These are phyloP conservation scores for Lichenostomus cassidix DNA, from an alignment of 2,113 vertebrate genomes.

Conservation along the genomic window DNA sequence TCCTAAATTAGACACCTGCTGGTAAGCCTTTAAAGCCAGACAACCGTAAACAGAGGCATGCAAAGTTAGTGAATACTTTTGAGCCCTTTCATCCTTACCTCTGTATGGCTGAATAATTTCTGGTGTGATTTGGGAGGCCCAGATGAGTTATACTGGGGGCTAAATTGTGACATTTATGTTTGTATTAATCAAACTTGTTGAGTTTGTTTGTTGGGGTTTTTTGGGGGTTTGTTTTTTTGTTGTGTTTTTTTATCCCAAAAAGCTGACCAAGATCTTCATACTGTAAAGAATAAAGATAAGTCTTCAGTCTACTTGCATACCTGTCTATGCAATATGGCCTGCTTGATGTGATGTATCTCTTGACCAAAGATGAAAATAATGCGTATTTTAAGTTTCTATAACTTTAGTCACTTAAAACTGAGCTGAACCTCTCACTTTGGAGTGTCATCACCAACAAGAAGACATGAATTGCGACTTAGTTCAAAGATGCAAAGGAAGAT, in stretches of 20 bases:
- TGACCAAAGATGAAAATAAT: neutral
- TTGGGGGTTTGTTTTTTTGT: too few species aligned
- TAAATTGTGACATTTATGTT: neutral
- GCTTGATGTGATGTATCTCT: neutral
- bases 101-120: slow-evolving; percentile 49
- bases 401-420: neutral
- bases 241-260: neutral
- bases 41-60: slow-evolving; percentile 61
- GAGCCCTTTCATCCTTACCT: neutral
- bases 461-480: neutral
- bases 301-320: neutral
- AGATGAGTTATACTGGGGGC: neutral
- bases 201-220: neutral
- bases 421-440: neutral
- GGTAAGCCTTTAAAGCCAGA: slow-evolving; percentile 63
- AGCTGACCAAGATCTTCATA: neutral
- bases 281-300: neutral
- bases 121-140: slow-evolving; percentile 13
- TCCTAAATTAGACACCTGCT: slow-evolving; percentile 62
- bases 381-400: neutral
- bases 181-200: neutral
- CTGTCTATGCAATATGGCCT: neutral
- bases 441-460: neutral
- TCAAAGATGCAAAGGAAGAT: neutral
- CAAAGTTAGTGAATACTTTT: slow-evolving; percentile 57